These are phyloP conservation scores for Muscicapa adusta DNA, from an alignment of 2,113 vertebrate genomes.

Conservation along the genomic window DNA sequence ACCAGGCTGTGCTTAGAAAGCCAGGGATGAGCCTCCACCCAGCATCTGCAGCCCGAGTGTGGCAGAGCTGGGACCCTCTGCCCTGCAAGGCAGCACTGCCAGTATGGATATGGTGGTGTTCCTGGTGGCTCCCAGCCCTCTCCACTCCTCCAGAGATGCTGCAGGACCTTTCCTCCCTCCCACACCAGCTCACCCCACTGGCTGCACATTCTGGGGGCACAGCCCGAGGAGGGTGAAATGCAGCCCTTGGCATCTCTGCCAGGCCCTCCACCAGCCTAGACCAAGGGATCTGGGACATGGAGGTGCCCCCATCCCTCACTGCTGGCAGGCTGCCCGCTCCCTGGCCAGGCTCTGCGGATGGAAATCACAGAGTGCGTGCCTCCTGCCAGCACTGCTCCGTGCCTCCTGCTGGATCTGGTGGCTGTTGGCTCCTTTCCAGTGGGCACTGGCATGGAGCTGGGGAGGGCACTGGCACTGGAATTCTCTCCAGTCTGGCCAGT, in stretches of 20 bases:
- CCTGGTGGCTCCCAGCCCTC: background rate
- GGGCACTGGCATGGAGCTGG: background rate
- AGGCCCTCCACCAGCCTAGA: background rate
- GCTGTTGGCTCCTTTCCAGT: background rate
- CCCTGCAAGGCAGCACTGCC: rapidly evolving
- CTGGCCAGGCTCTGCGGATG: background rate
- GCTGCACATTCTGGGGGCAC: background rate
- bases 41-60: background rate
- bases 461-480: background rate
- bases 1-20: background rate
- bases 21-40: rapidly evolving
- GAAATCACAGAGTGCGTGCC: background rate
- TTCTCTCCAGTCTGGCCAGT: background rate
- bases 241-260: background rate
- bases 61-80: background rate
- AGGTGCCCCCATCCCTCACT: background rate
- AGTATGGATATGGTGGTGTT: background rate
- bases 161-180: background rate
- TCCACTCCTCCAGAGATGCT: background rate
- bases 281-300: background rate
- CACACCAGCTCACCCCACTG: background rate
- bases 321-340: rapidly evolving
- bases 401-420: background rate
- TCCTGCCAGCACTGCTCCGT: background rate
- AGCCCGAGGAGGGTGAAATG: rapidly evolving